phyloP scores from a whole-genome alignment of 2,797 vertebrate genomes.

The Onychomys leucogaster region DNA sequence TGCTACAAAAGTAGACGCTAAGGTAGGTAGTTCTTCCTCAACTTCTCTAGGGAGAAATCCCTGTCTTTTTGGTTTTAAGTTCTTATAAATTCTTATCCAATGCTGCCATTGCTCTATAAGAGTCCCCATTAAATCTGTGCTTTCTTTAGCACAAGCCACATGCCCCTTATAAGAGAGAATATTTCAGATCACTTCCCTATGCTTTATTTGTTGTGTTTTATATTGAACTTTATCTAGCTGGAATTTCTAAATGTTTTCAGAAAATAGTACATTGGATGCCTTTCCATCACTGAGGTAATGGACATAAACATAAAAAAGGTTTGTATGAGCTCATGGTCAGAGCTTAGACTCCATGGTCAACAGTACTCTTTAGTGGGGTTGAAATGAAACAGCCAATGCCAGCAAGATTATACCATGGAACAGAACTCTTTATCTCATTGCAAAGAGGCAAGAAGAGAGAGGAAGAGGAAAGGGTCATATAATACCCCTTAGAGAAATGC shows the following conservation, averaged over 20 bases:
- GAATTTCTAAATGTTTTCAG: constrained; percentile 37
- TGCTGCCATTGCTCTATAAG: background rate
- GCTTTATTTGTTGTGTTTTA: background rate
- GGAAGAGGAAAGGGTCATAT: background rate
- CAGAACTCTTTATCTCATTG: background rate
- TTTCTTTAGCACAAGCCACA: background rate
- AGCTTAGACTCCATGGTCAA: background rate
- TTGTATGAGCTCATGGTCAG: background rate
- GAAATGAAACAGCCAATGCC: background rate
- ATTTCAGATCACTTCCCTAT: background rate
- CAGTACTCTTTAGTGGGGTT: background rate
- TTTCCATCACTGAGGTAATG: background rate
- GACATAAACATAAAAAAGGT: background rate
- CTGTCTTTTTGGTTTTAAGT: background rate
- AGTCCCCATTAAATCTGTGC: background rate
- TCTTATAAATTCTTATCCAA: constrained; percentile 6
- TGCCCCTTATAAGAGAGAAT: background rate
- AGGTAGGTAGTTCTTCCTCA: background rate
- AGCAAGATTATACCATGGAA: background rate
- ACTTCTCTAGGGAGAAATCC: background rate
- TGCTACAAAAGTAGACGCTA: background rate
- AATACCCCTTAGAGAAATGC: too few relatives aligned
- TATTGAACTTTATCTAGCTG: background rate
- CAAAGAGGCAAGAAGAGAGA: background rate
- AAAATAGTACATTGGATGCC: background rate